A percentile compares a stretch with the other conserved stretches of the same genome.
Conservation (phyloP, 2,797 vertebrate genomes). For the Thalassophryne amazonica region DNA sequence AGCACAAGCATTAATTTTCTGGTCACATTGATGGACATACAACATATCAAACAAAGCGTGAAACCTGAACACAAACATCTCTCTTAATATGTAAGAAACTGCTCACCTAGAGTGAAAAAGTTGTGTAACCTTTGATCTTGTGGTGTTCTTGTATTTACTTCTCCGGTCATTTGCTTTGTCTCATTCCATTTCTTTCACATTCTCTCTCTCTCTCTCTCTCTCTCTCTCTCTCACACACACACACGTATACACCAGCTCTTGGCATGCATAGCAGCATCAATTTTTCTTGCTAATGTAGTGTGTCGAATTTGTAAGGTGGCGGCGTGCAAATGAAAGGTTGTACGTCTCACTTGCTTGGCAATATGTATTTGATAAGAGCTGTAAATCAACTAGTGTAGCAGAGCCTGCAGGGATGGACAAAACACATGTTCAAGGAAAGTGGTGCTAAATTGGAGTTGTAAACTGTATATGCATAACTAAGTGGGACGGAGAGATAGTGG, state of each 20-base stretch:
- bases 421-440: conserved; percentile 64
- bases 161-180: conserved; percentile 19
- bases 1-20: no score
- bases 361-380: conserved; percentile 78
- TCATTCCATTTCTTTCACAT: conserved; percentile 12
- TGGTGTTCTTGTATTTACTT: no score
- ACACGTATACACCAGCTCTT: conserved; percentile 30
- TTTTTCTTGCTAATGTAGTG: conserved; percentile 85
- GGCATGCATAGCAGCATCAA: conserved; percentile 69
- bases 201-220: conserved; percentile 1
- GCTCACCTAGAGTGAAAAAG: no score
- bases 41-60: no score
- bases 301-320: conserved; percentile 80
- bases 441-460: conserved; percentile 34
- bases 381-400: conserved; percentile 70
- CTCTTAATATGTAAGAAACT: no score
- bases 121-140: no score
- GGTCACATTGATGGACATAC: no score
- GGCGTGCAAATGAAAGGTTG: conserved; percentile 83
- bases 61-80: no score
- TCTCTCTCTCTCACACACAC: not conserved
- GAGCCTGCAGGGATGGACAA: conserved; percentile 57
- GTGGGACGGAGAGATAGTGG: not conserved
- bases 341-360: conserved; percentile 83
- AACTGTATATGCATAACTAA: conserved; percentile 5